These are phyloP conservation scores for Chrysomallon squamiferum DNA, from an alignment of 1,140 invertebrate genomes.

Conservation along the genomic window DNA sequence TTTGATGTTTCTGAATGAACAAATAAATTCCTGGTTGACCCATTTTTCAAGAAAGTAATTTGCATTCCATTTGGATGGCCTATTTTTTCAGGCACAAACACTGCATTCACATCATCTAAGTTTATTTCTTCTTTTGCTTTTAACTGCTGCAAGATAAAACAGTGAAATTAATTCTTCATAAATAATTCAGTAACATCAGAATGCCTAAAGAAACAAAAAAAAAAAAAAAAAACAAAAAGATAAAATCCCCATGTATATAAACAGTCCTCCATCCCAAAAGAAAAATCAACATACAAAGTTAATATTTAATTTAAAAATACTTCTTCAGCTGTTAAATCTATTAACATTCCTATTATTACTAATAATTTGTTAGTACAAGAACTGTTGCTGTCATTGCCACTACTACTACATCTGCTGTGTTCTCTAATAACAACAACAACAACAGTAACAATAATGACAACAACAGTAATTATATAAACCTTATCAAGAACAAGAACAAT, in stretches of 20 bases:
- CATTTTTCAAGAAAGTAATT: constrained; percentile 81
- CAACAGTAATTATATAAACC: background rate
- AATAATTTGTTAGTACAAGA: background rate
- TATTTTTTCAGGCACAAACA: constrained; percentile 84
- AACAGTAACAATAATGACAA: background rate
- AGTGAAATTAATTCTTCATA: too few species aligned
- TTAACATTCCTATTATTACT: too few species aligned
- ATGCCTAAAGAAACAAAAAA: too few species aligned
- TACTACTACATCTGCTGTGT: background rate
- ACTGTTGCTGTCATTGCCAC: background rate
- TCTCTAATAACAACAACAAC: background rate
- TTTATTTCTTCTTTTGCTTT: constrained; percentile 82
- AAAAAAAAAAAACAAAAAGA: too few species aligned
- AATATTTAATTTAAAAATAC: too few species aligned
- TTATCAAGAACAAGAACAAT: background rate
- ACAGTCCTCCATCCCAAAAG: too few species aligned
- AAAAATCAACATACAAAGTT: too few species aligned
- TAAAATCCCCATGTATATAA: too few species aligned
- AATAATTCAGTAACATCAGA: too few species aligned
- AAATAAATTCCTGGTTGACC: constrained; percentile 83
- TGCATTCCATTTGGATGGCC: constrained; percentile 79
- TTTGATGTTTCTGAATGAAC: constrained; percentile 85
- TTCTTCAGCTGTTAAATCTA: too few species aligned
- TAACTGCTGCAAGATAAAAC: constrained; percentile 10
- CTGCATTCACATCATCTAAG: constrained; percentile 84